Evolutionary conservation across 30 jellyfish, hydroid and myxozoan genomes (phyloP).

Genomic region (Calvadosia cruxmelitensis): DNA sequence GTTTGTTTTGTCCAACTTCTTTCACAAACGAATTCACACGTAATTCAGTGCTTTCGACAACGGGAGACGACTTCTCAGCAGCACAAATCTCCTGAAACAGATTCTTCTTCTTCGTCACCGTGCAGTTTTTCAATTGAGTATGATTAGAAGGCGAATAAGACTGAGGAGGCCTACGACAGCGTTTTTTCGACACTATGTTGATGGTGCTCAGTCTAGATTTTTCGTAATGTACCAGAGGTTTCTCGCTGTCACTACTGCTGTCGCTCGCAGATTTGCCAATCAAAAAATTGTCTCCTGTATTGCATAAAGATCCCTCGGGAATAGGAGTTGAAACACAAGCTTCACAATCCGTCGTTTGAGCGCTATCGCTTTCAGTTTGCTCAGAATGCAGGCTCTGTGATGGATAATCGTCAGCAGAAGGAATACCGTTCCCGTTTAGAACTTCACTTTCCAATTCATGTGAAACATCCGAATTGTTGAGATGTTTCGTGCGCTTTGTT

Average conservation of each 20-base stretch:
- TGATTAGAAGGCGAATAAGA: not conserved
- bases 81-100: not conserved
- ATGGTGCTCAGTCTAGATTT: not conserved
- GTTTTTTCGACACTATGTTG: not conserved
- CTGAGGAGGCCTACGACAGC: not conserved
- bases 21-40: too few species aligned
- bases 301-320: not conserved
- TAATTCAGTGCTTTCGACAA: too few species aligned
- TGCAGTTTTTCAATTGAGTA: not conserved
- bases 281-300: too few species aligned
- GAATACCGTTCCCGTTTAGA: not conserved
- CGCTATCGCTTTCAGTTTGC: too few species aligned
- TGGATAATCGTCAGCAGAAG: not conserved
- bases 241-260: too few species aligned
- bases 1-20: too few species aligned
- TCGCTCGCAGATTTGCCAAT: too few species aligned
- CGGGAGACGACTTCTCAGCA: too few species aligned
- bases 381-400: not conserved
- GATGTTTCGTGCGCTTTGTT: too few species aligned
- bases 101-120: not conserved
- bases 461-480: not conserved
- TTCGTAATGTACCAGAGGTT: not conserved
- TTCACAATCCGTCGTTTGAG: not conserved
- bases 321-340: not conserved
- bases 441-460: not conserved